Base-by-base conservation (phyloP, 2,113 vertebrate genomes). In the Macaca mulatta region DNA sequence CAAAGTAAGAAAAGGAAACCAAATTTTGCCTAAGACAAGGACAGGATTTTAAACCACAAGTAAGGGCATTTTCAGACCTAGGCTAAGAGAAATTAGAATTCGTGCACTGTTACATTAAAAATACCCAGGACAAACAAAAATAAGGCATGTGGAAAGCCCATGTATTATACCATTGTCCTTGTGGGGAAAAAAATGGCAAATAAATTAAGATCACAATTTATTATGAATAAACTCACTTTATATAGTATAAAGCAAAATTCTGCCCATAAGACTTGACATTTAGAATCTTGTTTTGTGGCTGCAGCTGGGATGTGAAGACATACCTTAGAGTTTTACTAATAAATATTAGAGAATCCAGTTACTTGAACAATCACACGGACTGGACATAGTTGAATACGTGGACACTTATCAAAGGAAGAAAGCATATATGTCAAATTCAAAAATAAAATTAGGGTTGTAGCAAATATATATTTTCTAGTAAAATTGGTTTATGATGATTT, bases 331-430 rank as follows among this genome's bases (percentile, higher is more conserved):
- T 67, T 74, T 43, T 22, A 7, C 40, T 48, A 18, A 18, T 5
- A 22, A 89, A 74, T 52, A 16, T 6, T 8, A 48, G 30, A 13
- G 38, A 78, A 35, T 25, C 13, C 18, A 77, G 8, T 80, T 14
- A 38, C 7, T 32, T 6, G 1, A 35, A 38, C 8, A n/a, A 12
- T 43, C 16, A 22, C 3, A 20, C 14, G 12, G 22, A 8, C 3
- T 4, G 48, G 38, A 1, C 2, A 10, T 1, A 12, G 40, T 25
- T 8, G 18, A n/a, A 17, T 0, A 30, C 18, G 8, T 40, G 8
- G 4, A 11, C 32, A 92, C 9, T 22, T 61, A 79, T 6, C 38
- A 69, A 93, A 82, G 18, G 43, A 82, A 90, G 90, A 17, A 67
- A 89, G 52, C 43, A 70, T 14, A 0, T 57, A 20, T 43, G 84